phyloP scores from a whole-genome alignment of 1,140 invertebrate genomes.

The Heliconius melpomene region DNA sequence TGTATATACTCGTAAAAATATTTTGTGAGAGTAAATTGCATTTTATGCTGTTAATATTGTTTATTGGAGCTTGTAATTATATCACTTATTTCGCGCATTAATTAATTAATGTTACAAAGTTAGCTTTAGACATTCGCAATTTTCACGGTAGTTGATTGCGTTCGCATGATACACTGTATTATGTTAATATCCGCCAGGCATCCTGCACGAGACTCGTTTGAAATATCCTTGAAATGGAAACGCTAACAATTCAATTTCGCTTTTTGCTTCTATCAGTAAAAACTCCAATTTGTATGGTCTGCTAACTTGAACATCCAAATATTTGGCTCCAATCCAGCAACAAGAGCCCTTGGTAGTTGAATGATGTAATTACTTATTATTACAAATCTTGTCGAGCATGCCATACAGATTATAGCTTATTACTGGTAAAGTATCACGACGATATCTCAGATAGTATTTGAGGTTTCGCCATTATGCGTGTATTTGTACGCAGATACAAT shows the following conservation, averaged over 20 bases:
- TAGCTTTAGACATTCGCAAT: slow-evolving; percentile 44
- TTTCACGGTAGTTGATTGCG: slow-evolving; percentile 72
- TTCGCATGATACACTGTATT: slow-evolving; percentile 70
- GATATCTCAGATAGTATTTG: slow-evolving; percentile 19
- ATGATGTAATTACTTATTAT: slow-evolving; percentile 57
- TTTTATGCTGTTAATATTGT: slow-evolving; percentile 29
- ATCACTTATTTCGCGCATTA: slow-evolving; percentile 38
- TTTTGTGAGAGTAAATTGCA: slow-evolving; percentile 39
- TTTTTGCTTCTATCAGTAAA: slow-evolving; percentile 71
- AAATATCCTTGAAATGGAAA: slow-evolving; percentile 68
- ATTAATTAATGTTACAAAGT: slow-evolving; percentile 36
- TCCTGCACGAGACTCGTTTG: slow-evolving; percentile 66
- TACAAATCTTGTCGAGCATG: slow-evolving; percentile 38
- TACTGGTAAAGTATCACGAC: slow-evolving; percentile 40
- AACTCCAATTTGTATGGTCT: slow-evolving; percentile 63
- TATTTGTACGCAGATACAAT: slow-evolving; percentile 74
- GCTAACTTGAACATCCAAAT: slow-evolving; percentile 62
- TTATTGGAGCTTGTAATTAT: slow-evolving; percentile 39
- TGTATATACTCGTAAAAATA: slow-evolving; percentile 51
- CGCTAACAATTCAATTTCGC: slow-evolving; percentile 80
- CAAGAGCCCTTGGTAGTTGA: slow-evolving; percentile 56
- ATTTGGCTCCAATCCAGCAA: slow-evolving; percentile 65
- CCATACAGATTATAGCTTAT: slow-evolving; percentile 53
- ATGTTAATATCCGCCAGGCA: slow-evolving; percentile 57
- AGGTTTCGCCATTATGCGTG: slow-evolving; percentile 14